These are phyloP conservation scores for Micromussa lordhowensis DNA, from an alignment of 92 coral and sea anemone species.

Conservation along the genomic window DNA sequence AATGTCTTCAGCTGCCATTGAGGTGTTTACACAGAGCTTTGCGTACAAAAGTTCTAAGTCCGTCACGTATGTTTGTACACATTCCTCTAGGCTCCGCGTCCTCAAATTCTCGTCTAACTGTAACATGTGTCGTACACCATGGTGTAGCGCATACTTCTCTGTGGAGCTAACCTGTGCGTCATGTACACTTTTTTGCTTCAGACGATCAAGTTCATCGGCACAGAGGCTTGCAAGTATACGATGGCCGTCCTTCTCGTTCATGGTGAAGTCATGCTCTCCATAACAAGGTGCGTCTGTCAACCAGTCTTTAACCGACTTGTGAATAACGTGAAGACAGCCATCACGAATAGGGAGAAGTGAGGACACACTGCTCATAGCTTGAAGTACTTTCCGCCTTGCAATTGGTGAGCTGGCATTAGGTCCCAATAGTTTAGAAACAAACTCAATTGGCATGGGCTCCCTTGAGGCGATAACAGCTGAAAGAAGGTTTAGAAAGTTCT, in stretches of 20 bases:
- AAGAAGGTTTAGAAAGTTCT: not conserved
- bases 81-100: not conserved
- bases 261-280: conserved; percentile 35
- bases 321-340: conserved; percentile 59
- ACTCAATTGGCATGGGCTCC: conserved; percentile 1
- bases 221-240: conserved; percentile 52
- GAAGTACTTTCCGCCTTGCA: too few species aligned
- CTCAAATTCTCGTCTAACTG: not conserved
- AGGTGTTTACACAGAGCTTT: not conserved
- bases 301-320: conserved; percentile 28
- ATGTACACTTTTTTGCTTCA: conserved; percentile 3
- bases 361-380: conserved; percentile 42
- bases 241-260: conserved; percentile 56
- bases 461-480: conserved; percentile 12
- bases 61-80: not conserved
- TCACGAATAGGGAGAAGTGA: conserved; percentile 55
- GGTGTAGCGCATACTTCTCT: conserved; percentile 20
- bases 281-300: conserved; percentile 11
- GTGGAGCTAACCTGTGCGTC: not conserved
- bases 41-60: conserved; percentile 7
- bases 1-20: not conserved
- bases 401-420: not conserved
- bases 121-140: not conserved
- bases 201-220: not conserved
- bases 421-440: conserved; percentile 19